Conservation (phyloP, 2,797 vertebrate genomes). For the Gambusia yucatana region DNA sequence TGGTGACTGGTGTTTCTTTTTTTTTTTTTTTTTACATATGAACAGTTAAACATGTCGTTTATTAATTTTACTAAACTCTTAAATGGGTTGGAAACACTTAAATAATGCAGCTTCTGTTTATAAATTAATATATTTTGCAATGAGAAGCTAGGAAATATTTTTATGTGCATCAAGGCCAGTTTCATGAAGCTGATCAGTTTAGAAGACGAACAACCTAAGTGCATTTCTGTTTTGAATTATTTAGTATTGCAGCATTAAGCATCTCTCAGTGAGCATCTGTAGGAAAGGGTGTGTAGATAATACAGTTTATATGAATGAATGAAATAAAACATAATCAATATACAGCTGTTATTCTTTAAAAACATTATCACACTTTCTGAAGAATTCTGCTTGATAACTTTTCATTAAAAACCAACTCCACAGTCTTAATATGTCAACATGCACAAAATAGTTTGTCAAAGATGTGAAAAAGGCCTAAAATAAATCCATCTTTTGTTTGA, state of each 20-base stretch:
- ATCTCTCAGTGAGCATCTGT: constrained; percentile 22
- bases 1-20: not conserved
- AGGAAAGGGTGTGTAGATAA: not conserved
- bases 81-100: not conserved
- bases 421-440: not conserved
- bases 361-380: not conserved
- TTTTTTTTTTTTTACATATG: not conserved
- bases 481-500: not conserved
- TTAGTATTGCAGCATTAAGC: constrained; percentile 37
- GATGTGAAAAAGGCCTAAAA: not conserved
- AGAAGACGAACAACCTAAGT: constrained; percentile 26
- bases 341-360: not conserved
- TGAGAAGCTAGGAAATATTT: constrained; percentile 16
- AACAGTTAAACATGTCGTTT: not conserved
- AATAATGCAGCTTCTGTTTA: not conserved
- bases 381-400: not conserved
- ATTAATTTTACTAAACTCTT: not conserved
- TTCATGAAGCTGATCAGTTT: constrained; percentile 19
- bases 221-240: constrained; percentile 48
- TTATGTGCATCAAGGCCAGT: constrained; percentile 9
- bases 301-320: not conserved
- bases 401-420: not conserved
- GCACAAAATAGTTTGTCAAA: not conserved
- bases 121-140: not conserved
- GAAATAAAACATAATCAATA: constrained; percentile 11